Conservation (phyloP, 2,797 vertebrate species). For the Muscicapa striata region DNA sequence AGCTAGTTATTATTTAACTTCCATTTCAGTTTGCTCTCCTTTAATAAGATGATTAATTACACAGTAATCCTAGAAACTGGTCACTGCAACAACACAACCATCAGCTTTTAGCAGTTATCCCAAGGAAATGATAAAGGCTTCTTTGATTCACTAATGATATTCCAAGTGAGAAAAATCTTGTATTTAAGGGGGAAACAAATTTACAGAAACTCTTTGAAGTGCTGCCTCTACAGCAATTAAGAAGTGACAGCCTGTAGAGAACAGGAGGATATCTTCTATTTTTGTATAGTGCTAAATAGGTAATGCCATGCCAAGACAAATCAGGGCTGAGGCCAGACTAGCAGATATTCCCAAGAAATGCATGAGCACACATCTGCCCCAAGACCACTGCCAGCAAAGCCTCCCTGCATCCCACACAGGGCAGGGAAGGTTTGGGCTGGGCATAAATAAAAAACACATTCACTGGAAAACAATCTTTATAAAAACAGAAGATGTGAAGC, state of each 20-base stretch:
- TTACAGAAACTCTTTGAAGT: constrained; percentile 6
- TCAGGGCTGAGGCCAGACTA: not conserved
- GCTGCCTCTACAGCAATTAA: constrained; percentile 35
- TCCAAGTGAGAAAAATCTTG: not conserved
- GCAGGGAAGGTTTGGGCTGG: too few species aligned
- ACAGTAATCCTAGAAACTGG: not conserved
- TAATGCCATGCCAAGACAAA: constrained; percentile 15
- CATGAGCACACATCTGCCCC: fast-evolving
- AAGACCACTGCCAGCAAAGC: not conserved
- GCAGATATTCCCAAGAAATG: not conserved
- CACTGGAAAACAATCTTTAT: not conserved
- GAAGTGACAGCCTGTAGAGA: constrained; percentile 19
- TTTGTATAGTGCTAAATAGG: not conserved
- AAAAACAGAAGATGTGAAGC: not conserved
- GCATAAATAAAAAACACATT: not conserved
- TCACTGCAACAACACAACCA: not conserved
- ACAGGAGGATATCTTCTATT: not conserved
- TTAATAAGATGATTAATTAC: constrained; percentile 23
- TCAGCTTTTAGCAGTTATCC: not conserved
- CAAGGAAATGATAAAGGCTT: not conserved
- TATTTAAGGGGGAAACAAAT: not conserved
- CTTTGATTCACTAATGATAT: not conserved
- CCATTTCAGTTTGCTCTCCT: not conserved
- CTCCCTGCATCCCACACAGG: not conserved
- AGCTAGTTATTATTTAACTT: not conserved